These are phyloP conservation scores for Nycticryphes semicollaris DNA, from an alignment of 2,113 vertebrate genomes.

Conservation along the genomic window DNA sequence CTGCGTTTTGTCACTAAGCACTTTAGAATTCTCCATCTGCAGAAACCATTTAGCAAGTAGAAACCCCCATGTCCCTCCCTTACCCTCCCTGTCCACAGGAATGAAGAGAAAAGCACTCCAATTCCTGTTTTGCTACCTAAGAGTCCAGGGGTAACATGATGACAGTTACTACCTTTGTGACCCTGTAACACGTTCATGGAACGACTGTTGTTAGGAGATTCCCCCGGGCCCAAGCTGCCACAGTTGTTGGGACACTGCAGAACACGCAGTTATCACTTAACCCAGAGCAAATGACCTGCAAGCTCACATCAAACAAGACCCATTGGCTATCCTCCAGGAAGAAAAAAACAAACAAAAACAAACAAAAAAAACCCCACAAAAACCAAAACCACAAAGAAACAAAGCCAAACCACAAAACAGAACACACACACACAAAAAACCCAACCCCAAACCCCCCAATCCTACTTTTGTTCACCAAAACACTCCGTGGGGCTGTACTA, in stretches of 20 bases:
- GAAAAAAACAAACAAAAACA: too few relatives aligned
- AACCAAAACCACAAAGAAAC: too few relatives aligned
- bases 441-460: too few relatives aligned
- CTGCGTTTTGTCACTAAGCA: neutral
- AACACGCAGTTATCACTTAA: fast-evolving
- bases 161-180: neutral
- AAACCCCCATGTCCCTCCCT: neutral
- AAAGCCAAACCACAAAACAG: too few relatives aligned
- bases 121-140: neutral
- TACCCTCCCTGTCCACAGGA: neutral
- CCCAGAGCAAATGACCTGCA: neutral
- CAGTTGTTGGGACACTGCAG: neutral
- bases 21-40: neutral
- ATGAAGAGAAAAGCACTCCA: neutral
- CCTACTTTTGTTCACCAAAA: neutral
- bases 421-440: too few relatives aligned
- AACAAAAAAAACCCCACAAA: too few relatives aligned
- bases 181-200: neutral
- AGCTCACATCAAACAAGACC: neutral
- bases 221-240: neutral
- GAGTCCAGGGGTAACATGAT: neutral
- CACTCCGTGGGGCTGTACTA: neutral
- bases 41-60: neutral
- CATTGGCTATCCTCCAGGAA: neutral
- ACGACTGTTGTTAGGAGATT: neutral